Conservation (phyloP, 2,888 invertebrate genomes). For the Nephrotoma appendiculata region DNA sequence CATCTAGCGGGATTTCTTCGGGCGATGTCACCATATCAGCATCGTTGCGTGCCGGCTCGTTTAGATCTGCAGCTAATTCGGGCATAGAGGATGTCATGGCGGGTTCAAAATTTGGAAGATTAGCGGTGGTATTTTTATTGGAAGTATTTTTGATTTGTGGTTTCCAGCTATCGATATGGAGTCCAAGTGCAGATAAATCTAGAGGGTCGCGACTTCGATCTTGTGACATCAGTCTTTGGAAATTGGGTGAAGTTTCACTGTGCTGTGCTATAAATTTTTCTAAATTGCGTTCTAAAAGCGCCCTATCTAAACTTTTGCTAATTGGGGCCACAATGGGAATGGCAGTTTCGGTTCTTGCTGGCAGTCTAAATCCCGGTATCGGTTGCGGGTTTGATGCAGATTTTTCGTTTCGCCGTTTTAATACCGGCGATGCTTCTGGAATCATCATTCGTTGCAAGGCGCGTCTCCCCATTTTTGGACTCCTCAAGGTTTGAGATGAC, state of each 20-base stretch:
- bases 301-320: constrained; percentile 24
- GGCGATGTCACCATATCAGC: constrained; percentile 17
- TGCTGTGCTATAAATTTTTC: constrained; percentile 22
- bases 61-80: constrained; percentile 31
- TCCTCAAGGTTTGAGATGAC: constrained; percentile 37
- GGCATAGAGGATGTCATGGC: constrained; percentile 44
- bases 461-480: constrained; percentile 39
- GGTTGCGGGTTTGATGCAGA: not conserved
- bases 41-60: constrained; percentile 22
- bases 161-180: constrained; percentile 39
- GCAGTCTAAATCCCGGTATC: not conserved
- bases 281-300: constrained; percentile 21
- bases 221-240: constrained; percentile 44
- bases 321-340: constrained; percentile 15
- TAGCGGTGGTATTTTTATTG: constrained; percentile 8
- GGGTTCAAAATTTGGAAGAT: constrained; percentile 20
- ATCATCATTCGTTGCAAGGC: constrained; percentile 30
- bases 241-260: constrained; percentile 29
- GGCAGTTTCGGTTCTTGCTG: not conserved
- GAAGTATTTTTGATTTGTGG: constrained; percentile 23
- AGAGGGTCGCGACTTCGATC: constrained; percentile 47
- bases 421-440: constrained; percentile 19
- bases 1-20: constrained; percentile 6
- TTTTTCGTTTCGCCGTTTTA: constrained; percentile 11
- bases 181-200: constrained; percentile 39